Conservation (phyloP, 1,140 invertebrate species). For the Tetragonula clypearis region DNA sequence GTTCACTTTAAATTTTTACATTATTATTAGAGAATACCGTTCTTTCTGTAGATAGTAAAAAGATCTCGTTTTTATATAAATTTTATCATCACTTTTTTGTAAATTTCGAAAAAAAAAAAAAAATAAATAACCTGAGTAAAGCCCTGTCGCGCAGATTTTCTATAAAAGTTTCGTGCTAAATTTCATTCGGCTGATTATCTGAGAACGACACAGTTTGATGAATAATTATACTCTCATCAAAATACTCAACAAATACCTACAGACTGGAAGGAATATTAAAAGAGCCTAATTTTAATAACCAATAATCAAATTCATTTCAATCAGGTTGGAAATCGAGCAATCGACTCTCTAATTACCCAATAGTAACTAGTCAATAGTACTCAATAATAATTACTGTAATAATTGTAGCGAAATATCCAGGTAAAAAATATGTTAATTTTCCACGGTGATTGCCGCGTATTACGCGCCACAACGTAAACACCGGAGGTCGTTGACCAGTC, state of each 20-base stretch:
- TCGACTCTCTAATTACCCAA: background rate
- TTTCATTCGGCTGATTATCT: background rate
- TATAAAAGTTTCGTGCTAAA: background rate
- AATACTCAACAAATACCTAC: too few species aligned
- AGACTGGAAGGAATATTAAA: too few species aligned
- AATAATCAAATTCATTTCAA: background rate
- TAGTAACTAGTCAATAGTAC: too few species aligned
- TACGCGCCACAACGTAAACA: constrained; percentile 15
- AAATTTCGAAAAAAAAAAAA: too few species aligned
- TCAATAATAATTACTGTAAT: too few species aligned
- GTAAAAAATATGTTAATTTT: background rate
- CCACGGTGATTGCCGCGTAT: background rate
- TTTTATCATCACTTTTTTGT: too few species aligned
- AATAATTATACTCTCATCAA: too few species aligned
- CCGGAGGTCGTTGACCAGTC: background rate
- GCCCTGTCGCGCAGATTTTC: background rate
- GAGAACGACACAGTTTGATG: too few species aligned
- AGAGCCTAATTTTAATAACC: background rate
- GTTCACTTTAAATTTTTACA: background rate
- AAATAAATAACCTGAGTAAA: background rate
- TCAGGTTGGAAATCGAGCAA: background rate
- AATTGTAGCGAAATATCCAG: background rate
- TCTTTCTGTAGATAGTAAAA: background rate
- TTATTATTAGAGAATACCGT: background rate
- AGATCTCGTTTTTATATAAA: too few species aligned